Conservation (phyloP, 2,888 invertebrate genomes). For the Plebejus argus region DNA sequence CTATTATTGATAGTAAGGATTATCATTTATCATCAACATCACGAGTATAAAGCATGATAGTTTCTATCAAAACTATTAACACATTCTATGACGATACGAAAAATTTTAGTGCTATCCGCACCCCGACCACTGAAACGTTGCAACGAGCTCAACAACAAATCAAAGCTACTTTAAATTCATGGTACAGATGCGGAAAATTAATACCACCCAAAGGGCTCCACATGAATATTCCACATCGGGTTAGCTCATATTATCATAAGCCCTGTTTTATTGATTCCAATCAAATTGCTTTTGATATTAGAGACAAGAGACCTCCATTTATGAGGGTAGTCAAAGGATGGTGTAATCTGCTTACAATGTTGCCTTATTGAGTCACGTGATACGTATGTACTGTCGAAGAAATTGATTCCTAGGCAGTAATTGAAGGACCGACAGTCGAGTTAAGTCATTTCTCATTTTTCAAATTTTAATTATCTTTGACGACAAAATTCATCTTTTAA, state of each 20-base stretch:
- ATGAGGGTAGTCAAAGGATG: too few relatives aligned
- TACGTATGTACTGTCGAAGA: background rate
- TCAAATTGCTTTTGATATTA: slow-evolving; percentile 3
- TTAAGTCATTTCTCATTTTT: too few relatives aligned
- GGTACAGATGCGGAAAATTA: background rate
- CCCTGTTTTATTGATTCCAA: slow-evolving; percentile 15
- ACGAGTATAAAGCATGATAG: background rate
- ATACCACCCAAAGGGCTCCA: slow-evolving; percentile 11
- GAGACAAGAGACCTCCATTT: background rate
- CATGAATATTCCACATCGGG: slow-evolving; percentile 11
- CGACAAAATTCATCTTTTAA: too few relatives aligned
- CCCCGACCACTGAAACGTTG: background rate
- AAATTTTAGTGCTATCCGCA: background rate
- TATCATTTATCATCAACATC: too few relatives aligned
- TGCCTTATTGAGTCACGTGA: background rate
- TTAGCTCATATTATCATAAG: background rate
- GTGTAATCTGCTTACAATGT: background rate
- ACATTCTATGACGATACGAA: background rate
- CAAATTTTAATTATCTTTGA: too few relatives aligned
- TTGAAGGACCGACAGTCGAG: too few relatives aligned
- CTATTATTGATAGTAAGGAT: too few relatives aligned
- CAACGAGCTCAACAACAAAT: background rate
- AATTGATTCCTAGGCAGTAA: too few relatives aligned
- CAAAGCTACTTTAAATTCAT: slow-evolving; percentile 2
- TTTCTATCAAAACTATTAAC: too few relatives aligned